Evolutionary conservation across 2,888 invertebrate species (phyloP).

Genomic region (Himalopsyche anomala): DNA sequence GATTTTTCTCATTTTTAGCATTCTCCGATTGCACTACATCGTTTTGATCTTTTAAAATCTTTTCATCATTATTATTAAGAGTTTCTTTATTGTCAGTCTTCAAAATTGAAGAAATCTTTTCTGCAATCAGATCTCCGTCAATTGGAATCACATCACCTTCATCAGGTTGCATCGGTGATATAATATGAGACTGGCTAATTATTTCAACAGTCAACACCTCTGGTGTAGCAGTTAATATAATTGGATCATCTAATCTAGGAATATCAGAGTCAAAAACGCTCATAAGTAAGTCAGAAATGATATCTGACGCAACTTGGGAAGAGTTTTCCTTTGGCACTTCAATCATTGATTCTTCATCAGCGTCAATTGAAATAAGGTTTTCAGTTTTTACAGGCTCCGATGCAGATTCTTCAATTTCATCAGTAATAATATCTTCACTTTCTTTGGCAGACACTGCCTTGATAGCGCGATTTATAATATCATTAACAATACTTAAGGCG

Average conservation of each 20-base stretch:
- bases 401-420: constrained; percentile 43
- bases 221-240: constrained; percentile 43
- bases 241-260: constrained; percentile 57
- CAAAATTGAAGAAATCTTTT: constrained; percentile 70
- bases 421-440: constrained; percentile 13
- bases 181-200: constrained; percentile 51
- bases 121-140: constrained; percentile 72
- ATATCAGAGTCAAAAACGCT: constrained; percentile 47
- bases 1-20: constrained; percentile 71
- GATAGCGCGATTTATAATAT: constrained; percentile 74
- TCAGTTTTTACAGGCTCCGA: constrained; percentile 46
- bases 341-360: constrained; percentile 37
- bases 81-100: constrained; percentile 66
- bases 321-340: constrained; percentile 53
- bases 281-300: constrained; percentile 51
- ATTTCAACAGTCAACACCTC: constrained; percentile 63
- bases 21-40: constrained; percentile 70
- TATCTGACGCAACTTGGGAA: constrained; percentile 66
- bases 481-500: constrained; percentile 75
- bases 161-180: constrained; percentile 68
- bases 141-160: constrained; percentile 74
- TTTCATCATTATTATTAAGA: constrained; percentile 61
- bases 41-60: constrained; percentile 66
- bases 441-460: constrained; percentile 70
- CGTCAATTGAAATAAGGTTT: constrained; percentile 48